Percentiles rank a stretch among this genome's conserved stretches.
These are phyloP conservation scores for Nomia melanderi DNA, from an alignment of 1,140 invertebrate genomes.

Conservation along the genomic window DNA sequence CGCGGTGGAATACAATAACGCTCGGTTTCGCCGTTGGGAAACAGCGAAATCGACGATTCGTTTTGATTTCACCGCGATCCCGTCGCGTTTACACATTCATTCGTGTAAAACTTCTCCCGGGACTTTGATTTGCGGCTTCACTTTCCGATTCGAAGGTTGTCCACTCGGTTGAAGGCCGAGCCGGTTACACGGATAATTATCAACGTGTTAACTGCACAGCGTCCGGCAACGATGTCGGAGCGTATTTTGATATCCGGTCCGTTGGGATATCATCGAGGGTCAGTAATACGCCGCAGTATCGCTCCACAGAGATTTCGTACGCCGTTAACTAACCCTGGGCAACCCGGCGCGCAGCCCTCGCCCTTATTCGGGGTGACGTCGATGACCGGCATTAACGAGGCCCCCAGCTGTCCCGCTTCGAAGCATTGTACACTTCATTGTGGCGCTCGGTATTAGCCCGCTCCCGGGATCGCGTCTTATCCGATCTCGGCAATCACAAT, in stretches of 20 bases:
- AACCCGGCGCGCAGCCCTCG: not conserved
- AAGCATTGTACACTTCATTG: slow-evolving; percentile 2
- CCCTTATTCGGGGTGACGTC: not conserved
- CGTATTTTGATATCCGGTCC: not conserved
- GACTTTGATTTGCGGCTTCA: no score
- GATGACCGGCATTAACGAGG: slow-evolving; percentile 3
- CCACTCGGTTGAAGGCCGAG: not conserved
- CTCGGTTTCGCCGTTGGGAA: not conserved
- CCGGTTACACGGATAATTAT: not conserved
- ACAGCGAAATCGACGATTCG: not conserved
- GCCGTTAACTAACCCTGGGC: not conserved
- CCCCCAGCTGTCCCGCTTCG: not conserved
- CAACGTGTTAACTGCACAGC: not conserved
- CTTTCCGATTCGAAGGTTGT: no score
- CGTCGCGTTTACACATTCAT: not conserved
- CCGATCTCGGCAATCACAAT: not conserved
- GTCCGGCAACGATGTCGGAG: not conserved
- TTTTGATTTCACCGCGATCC: no score
- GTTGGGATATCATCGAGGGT: not conserved
- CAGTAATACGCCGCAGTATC: not conserved
- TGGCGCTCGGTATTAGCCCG: not conserved
- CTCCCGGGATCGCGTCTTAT: not conserved
- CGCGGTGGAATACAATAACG: slow-evolving; percentile 27
- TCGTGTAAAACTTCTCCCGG: not conserved
- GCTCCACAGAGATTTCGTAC: not conserved